These are phyloP conservation scores for Calonectris borealis DNA, from an alignment of 2,113 vertebrate genomes.

Conservation along the genomic window DNA sequence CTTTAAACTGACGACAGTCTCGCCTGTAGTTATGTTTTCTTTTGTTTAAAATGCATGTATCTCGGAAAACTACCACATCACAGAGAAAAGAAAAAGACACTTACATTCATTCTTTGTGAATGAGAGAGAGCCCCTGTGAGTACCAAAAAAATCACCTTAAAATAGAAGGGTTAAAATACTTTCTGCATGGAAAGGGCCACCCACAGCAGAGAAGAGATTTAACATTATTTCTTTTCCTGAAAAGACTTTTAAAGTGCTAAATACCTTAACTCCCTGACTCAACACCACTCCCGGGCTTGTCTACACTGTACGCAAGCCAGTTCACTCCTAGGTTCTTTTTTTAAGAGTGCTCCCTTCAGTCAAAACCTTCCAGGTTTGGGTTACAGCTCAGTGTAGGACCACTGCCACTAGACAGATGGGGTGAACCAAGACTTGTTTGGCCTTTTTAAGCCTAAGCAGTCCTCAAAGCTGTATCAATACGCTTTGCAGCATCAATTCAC, in stretches of 20 bases:
- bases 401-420: not conserved
- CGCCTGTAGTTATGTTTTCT: constrained; percentile 69
- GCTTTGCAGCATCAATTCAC: not conserved
- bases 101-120: not conserved
- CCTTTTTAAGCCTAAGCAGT: not conserved
- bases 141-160: not conserved
- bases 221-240: not conserved
- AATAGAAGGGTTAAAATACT: not conserved
- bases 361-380: not conserved
- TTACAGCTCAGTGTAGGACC: not conserved
- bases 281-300: not conserved
- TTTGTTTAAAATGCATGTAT: constrained; percentile 61
- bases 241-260: not conserved
- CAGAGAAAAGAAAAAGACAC: not conserved
- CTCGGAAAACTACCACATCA: constrained; percentile 11
- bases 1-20: constrained; percentile 61
- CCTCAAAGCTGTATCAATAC: not conserved
- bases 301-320: not conserved
- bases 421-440: not conserved
- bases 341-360: not conserved
- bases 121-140: not conserved
- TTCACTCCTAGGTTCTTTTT: not conserved
- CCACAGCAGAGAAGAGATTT: not conserved
- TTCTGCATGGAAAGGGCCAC: not conserved
- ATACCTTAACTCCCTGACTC: not conserved